Evolutionary conservation across 1,140 invertebrate genomes (phyloP), one percentile per base, ranked within the genome.

Genomic region (Drosophila varians): DNA sequence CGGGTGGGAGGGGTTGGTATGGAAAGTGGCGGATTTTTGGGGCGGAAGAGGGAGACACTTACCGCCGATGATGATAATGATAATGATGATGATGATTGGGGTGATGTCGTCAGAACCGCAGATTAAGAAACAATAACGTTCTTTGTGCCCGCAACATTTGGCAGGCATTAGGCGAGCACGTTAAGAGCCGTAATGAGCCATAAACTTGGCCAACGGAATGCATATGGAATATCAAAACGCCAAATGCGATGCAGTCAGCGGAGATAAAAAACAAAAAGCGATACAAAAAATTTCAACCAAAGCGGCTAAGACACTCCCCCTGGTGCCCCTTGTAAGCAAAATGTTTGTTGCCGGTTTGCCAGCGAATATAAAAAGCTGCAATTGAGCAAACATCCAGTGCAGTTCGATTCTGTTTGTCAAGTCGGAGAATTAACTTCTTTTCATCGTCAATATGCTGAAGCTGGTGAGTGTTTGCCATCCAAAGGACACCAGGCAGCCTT

Each of bases 41-140:
- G 25, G 11, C 34, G 42, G 19, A 31, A 46, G 47, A 18, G 38
- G 36, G 36, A 14, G 34, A 25, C 11, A 62, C 43, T 51, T 31
- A 28, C 8, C 12, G 46, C 46, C n/a, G 23, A 7, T 53, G 47
- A 53, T 56, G 60, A 55, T 54, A 26, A 12, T 23, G 28, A 31
- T 31, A 43, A 34, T 64, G 61, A 66, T 47, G 51, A 47, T 65
- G 56, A 61, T 52, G 71, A 42, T 61, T 25, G 14, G 36, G 54
- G 28, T 26, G 70, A 74, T 58, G 56, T 51, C 72, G 66, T 61
- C 60, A 53, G 73, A 62, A 54, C 69, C 62, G 40, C 70, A 82
- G 78, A 83, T 83, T 84, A 71, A 83, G 70, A 77, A 75, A 74
- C 78, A 77, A 83, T 82, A 82, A 80, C 28, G 38, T 54, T 75